Base-by-base conservation (phyloP, 2,797 vertebrate genomes). In the Macrochelys suwanniensis region DNA sequence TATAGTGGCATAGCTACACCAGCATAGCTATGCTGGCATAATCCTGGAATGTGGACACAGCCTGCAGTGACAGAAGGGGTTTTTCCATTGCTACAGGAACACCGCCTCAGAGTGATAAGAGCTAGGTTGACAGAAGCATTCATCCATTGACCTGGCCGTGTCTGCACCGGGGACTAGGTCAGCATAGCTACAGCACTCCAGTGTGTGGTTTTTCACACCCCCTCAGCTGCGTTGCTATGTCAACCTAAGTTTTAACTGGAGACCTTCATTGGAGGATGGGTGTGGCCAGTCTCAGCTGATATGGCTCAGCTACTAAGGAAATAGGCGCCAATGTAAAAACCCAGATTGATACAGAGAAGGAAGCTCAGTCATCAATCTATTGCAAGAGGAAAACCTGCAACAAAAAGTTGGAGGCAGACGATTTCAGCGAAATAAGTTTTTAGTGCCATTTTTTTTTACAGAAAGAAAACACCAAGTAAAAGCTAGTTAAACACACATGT, bases 341-440 rank as follows among this genome's bases (percentile, higher is more conserved):
- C 4, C 57, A 71, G 33, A 68, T 0, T 1, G 89, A 82, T 45
- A 54, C 61, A 59, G 13, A 3, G 53, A 74, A 12, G 0, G 53
- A 17, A 84, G 51, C 47, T 31, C 71, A 45, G 2, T 1, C 89
- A 80, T 2, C 86, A 42, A 4, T n/a, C 56, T 86, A 6, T 82
- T 82, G 57, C 89, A 89, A 59, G 25, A 21, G 9, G 5, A 5
- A 87, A 4, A 51, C 19, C 5, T 0, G 0, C 54, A 90, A 61
- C 15, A 50, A 56, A 0, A 0, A 90, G 33, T 49, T 56, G 71
- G 77, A 65, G 49, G 56, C 84, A 88, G 84, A 61, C 92, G 90
- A 37, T 82, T 89, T 87, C 53, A 79, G 82, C 77, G 94, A 93
- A 90, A 88, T 45, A 93, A 42, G 80, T 53, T 96, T 96, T 97